Conservation (phyloP, 2,113 vertebrate species). For the Semnornis frantzii region DNA sequence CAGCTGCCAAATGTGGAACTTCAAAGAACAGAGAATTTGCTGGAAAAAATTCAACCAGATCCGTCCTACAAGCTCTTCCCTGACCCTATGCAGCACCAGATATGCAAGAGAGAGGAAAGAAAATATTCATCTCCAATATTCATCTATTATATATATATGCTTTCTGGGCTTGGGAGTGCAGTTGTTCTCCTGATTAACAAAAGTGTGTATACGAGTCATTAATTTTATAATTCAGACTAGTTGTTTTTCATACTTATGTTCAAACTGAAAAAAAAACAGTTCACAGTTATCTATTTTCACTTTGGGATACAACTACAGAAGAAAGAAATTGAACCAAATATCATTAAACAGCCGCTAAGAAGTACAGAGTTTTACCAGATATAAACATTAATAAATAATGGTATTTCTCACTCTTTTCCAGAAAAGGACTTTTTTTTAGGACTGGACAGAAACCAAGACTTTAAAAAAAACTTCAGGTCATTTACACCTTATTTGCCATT, state of each 20-base stretch:
- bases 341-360: neutral
- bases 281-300: neutral
- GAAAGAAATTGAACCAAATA: neutral
- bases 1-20: slow-evolving; percentile 1
- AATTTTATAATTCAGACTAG: neutral
- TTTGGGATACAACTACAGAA: neutral
- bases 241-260: neutral
- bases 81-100: neutral
- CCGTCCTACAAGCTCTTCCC: neutral
- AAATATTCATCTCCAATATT: neutral
- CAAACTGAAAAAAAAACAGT: neutral
- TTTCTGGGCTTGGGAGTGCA: neutral
- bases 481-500: neutral
- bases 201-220: neutral
- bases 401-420: neutral
- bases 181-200: neutral
- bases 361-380: neutral
- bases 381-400: neutral
- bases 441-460: neutral
- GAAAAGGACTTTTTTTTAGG: neutral
- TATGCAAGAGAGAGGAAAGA: rapidly evolving
- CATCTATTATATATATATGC: neutral
- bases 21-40: slow-evolving; percentile 16
- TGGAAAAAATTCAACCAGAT: neutral
- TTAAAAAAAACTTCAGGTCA: neutral